Conservation (phyloP, 2,113 vertebrate species). For the Rhodinocichla rosea region DNA sequence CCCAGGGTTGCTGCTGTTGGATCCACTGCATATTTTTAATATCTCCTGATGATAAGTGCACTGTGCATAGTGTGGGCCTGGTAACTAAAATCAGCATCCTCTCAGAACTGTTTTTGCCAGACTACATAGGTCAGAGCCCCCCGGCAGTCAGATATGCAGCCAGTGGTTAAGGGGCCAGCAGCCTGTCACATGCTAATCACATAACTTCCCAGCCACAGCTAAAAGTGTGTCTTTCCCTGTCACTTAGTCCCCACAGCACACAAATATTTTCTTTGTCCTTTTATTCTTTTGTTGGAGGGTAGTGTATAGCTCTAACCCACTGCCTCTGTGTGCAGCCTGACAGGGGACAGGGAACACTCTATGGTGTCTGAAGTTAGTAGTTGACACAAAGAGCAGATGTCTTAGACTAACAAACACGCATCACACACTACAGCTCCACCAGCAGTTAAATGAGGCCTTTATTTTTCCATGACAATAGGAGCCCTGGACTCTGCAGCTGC, state of each 20-base stretch:
- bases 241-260: neutral
- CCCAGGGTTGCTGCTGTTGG: neutral
- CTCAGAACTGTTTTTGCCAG: constrained; percentile 17
- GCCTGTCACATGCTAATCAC: constrained; percentile 48
- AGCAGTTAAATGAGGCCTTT: constrained; percentile 64
- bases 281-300: constrained; percentile 32
- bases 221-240: neutral
- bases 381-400: constrained; percentile 79
- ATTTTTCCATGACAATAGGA: constrained; percentile 66
- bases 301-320: neutral
- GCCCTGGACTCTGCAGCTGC: constrained; percentile 63
- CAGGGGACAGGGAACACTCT: constrained; percentile 37
- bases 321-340: constrained; percentile 48
- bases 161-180: neutral
- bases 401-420: constrained; percentile 79
- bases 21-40: constrained; percentile 18
- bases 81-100: constrained; percentile 33
- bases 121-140: constrained; percentile 16
- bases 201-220: neutral
- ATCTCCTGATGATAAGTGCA: neutral
- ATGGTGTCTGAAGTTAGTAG: constrained; percentile 64
- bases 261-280: constrained; percentile 59
- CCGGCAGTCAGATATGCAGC: constrained; percentile 19
- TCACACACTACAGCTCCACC: constrained; percentile 56
- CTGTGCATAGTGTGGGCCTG: neutral